Base-by-base conservation (phyloP, 2,888 invertebrate genomes). In the Philaethria dido region DNA sequence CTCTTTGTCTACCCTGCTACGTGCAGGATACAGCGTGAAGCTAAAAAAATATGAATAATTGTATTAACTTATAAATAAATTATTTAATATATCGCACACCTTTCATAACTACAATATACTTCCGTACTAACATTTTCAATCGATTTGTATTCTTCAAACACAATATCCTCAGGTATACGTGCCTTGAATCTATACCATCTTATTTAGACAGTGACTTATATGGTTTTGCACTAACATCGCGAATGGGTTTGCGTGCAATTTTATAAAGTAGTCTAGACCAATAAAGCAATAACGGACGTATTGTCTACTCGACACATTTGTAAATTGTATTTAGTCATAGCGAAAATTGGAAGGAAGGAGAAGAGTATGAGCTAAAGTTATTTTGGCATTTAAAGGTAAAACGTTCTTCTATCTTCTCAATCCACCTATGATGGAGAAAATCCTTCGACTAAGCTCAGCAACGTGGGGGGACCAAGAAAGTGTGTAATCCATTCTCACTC, bases 131-230 rank as follows among this genome's bases (percentile, higher is more conserved):
- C 54, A 65, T 62, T 64, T 62, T 54, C 52, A 55, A 48, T 63
- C 65, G 25, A 60, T 68, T 65, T 48, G 55, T 68, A 68, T 68
- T 44, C 68, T 22, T 36, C 45, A 39, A 52, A 20, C 59, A 45
- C 59, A 36, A 64, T 62, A 61, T 70, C 70, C 70, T 70, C 36
- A 63, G 36, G 33, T 44, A 48, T 52, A 61, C 68, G 70, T 70
- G 70, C 18, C 33, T 14, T 16, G 70, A 70, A 68, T 68, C 36
- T 29, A 39, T 50, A 57, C 25, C 33, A 42, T 39, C 39, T 48
- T 36, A 64, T 68, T 64, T 60, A 60, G 44, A 25, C 22, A 14
- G 64, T 68, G 66, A 62, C 68, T 52, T 60, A 70, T 60, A 63
- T 47, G n/a, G 42, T 16, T 65, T 39, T 57, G 39, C 20, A 63